These are phyloP conservation scores for Enteromius paludinosus DNA, from an alignment of 2,797 vertebrate genomes.

Conservation along the genomic window DNA sequence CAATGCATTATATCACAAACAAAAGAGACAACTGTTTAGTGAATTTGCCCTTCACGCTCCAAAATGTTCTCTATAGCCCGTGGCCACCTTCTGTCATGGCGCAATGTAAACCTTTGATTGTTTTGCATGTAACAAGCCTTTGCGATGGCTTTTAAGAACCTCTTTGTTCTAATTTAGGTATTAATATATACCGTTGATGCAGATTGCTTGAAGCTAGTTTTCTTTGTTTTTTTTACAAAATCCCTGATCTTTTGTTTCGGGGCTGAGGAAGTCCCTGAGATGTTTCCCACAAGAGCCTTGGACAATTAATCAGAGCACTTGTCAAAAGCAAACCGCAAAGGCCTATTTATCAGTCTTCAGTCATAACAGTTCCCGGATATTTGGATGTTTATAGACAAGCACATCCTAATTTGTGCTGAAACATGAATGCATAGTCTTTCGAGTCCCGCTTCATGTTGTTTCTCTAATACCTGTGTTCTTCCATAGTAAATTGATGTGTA, in stretches of 20 bases:
- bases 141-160: neutral
- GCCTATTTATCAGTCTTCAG: conserved; percentile 35
- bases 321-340: conserved; percentile 32
- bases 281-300: conserved; percentile 29
- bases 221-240: conserved; percentile 39
- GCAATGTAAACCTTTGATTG: neutral
- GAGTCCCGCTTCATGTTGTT: too few relatives aligned
- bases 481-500: too few relatives aligned
- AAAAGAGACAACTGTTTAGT: neutral
- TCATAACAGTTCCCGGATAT: conserved; percentile 27
- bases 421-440: conserved; percentile 66
- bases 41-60: neutral
- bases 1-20: neutral
- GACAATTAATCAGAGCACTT: conserved; percentile 53
- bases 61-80: neutral
- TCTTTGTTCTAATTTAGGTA: conserved; percentile 35
- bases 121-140: conserved; percentile 2
- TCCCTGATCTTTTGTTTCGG: conserved; percentile 49
- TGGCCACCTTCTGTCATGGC: neutral
- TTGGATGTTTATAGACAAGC: neutral
- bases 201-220: conserved; percentile 33
- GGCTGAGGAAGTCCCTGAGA: neutral
- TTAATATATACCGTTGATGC: neutral
- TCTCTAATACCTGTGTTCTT: too few relatives aligned
- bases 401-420: conserved; percentile 33